Percentiles rank a stretch among this genome's conserved stretches.
These are phyloP conservation scores for Tenthredo mesomela DNA, from an alignment of 2,888 invertebrate species.

Conservation along the genomic window DNA sequence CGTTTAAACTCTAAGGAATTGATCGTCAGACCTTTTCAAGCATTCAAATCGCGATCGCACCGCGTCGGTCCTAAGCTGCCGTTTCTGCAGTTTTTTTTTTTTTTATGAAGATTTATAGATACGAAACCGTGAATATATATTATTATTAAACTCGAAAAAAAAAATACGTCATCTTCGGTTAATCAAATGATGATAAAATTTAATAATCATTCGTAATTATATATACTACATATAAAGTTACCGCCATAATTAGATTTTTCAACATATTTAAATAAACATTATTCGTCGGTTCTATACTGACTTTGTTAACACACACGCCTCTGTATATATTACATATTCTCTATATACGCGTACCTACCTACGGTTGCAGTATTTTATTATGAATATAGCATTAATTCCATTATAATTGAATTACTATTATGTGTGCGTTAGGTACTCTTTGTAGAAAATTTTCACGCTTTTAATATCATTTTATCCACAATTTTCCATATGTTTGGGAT, in stretches of 20 bases:
- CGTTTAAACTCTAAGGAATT: constrained; percentile 38
- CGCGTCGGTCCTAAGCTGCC: constrained; percentile 23
- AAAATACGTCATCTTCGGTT: not conserved
- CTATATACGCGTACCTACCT: too few species aligned
- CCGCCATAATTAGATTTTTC: not conserved
- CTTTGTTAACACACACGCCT: not conserved
- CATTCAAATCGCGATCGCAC: constrained; percentile 49
- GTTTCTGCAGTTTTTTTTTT: constrained; percentile 18
- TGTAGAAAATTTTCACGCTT: not conserved
- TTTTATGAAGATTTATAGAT: not conserved
- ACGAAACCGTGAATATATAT: not conserved
- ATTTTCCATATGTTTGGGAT: not conserved
- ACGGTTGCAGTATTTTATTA: not conserved
- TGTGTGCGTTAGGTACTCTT: not conserved
- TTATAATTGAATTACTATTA: not conserved
- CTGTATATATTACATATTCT: not conserved
- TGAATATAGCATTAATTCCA: not conserved
- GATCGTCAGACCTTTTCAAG: constrained; percentile 38
- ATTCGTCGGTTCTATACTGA: not conserved
- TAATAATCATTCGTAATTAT: not conserved
- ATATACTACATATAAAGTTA: not conserved
- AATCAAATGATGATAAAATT: not conserved
- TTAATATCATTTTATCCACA: not conserved
- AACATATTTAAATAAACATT: not conserved
- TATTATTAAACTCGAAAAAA: not conserved